Conservation (phyloP, 2,113 vertebrate species). For the Notarius quadriscutis region DNA sequence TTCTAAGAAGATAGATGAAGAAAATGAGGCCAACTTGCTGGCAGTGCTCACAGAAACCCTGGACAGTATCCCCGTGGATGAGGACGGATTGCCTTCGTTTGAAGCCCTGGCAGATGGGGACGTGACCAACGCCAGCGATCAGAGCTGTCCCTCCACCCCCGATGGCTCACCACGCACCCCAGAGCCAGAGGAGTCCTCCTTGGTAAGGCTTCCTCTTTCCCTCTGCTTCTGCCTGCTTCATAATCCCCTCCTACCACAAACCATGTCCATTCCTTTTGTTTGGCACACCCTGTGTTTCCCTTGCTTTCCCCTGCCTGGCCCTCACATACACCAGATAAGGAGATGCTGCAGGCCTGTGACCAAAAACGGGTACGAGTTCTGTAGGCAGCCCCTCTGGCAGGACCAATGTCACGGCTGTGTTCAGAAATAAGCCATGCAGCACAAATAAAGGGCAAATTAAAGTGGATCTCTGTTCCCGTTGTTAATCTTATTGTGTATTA, state of each 20-base stretch:
- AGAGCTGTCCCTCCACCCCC: slow-evolving; percentile 90
- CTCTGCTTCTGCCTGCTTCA: slow-evolving; percentile 7
- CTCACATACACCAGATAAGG: slow-evolving; percentile 50
- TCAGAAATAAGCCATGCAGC: slow-evolving; percentile 34
- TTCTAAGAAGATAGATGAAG: slow-evolving; percentile 98
- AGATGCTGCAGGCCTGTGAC: slow-evolving; percentile 46
- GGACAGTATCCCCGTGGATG: slow-evolving; percentile 99
- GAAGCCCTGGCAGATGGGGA: slow-evolving; percentile 98
- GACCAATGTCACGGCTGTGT: slow-evolving; percentile 14
- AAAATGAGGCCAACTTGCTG: slow-evolving; percentile 98
- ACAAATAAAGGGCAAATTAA: slow-evolving; percentile 38
- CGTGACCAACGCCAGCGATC: slow-evolving; percentile 94
- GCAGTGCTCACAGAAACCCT: slow-evolving; percentile 98
- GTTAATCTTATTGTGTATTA: slow-evolving; percentile 43
- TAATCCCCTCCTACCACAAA: slow-evolving; percentile 33
- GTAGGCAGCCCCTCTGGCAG: slow-evolving; percentile 35
- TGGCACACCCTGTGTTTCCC: slow-evolving; percentile 11
- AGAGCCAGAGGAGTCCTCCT: slow-evolving; percentile 96
- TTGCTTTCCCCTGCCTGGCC: slow-evolving; percentile 57
- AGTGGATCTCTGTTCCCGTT: slow-evolving; percentile 40
- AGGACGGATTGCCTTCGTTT: slow-evolving; percentile 99
- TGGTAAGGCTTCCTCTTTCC: slow-evolving; percentile 80
- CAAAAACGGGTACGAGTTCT: slow-evolving; percentile 50
- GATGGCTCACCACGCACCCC: slow-evolving; percentile 88
- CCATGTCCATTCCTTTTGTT: slow-evolving; percentile 23